Evolutionary conservation across 2,797 vertebrate species (phyloP).

Genomic region (Catamblyrhynchus diadema): DNA sequence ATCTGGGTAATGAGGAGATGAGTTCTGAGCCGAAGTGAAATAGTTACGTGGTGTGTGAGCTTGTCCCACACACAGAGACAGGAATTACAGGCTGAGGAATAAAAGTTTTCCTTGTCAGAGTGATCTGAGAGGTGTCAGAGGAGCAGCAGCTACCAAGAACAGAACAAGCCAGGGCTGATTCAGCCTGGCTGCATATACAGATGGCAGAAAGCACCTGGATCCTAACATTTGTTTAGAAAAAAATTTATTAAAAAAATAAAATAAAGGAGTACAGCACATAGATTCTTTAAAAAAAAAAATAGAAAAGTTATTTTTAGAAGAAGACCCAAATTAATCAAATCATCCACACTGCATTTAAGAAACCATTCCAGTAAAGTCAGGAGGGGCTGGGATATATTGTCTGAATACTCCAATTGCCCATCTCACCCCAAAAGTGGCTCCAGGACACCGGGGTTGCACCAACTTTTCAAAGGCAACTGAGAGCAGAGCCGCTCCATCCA

Average conservation of each 20-base stretch:
- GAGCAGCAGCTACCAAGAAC: conserved; percentile 19
- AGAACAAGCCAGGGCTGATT: conserved; percentile 30
- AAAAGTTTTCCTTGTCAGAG: conserved; percentile 40
- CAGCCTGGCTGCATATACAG: not conserved
- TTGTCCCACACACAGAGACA: conserved; percentile 60
- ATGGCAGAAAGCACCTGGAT: conserved; percentile 4
- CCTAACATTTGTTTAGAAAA: not conserved
- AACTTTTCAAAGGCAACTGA: not conserved
- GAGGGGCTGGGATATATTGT: not conserved
- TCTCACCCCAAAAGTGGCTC: not conserved
- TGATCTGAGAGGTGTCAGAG: conserved; percentile 45
- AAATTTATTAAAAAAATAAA: not conserved
- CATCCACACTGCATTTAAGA: not conserved
- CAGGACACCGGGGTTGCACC: not conserved
- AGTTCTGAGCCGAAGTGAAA: conserved; percentile 9
- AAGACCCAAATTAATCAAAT: not conserved
- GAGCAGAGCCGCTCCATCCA: not conserved
- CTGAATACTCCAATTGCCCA: not conserved
- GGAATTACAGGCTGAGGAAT: conserved; percentile 56
- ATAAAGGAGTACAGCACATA: not conserved
- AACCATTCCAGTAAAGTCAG: not conserved
- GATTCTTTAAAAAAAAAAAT: not conserved
- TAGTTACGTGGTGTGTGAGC: conserved; percentile 45
- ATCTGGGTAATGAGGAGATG: conserved; percentile 1
- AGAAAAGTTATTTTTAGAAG: not conserved